phyloP scores from a whole-genome alignment of 2,113 vertebrate genomes.

The Picathartes gymnocephalus region DNA sequence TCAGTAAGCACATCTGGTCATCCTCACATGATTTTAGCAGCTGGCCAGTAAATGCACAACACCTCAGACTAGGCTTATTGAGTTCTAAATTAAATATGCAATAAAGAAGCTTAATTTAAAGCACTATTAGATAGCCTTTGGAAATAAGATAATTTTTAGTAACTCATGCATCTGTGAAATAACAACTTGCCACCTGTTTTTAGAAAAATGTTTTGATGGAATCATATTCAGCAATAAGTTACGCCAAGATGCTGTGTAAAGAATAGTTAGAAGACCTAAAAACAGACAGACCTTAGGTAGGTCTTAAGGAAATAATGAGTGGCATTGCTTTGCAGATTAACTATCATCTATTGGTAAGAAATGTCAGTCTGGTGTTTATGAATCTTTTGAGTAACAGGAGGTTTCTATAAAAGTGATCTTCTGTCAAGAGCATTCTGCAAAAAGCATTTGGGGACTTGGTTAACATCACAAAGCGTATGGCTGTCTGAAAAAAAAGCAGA shows the following conservation, averaged over 20 bases:
- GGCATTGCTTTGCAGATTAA: not conserved
- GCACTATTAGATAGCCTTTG: not conserved
- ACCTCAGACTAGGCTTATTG: not conserved
- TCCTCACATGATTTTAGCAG: not conserved
- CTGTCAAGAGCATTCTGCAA: not conserved
- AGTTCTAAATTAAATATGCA: constrained; percentile 13
- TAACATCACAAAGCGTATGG: not conserved
- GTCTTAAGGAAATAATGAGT: not conserved
- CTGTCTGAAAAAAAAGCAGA: not conserved
- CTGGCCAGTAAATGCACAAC: not conserved
- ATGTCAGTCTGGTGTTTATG: not conserved
- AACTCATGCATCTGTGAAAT: constrained; percentile 23
- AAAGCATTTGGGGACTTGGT: not conserved
- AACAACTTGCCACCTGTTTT: constrained; percentile 37
- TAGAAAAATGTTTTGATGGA: not conserved
- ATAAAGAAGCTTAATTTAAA: constrained; percentile 27
- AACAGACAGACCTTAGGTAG: not conserved
- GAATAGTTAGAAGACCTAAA: not conserved
- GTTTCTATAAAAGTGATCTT: not conserved
- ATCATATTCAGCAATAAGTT: not conserved
- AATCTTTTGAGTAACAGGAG: not conserved
- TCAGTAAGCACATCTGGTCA: not conserved
- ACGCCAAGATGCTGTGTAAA: not conserved
- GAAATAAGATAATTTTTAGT: constrained; percentile 43
- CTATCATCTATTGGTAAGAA: not conserved